Evolutionary conservation across 2,888 invertebrate genomes (phyloP), one percentile per base, ranked within the genome.

Genomic region (Cylloceria caligata): DNA sequence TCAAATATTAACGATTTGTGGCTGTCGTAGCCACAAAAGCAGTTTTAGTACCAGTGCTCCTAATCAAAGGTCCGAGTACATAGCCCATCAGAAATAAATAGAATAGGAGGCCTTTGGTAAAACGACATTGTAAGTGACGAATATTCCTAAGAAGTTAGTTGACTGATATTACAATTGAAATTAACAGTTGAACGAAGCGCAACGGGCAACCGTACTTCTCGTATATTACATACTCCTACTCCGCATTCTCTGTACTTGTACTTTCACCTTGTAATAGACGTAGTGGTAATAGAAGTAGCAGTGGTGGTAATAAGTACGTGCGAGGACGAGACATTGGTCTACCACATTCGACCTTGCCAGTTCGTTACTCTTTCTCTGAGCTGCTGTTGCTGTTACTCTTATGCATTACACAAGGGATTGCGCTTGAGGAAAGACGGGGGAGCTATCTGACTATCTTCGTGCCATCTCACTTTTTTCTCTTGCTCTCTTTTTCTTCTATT

Each of bases 291-390:
- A 55, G 68, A 60, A 30, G 16, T 55, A 11, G 24, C 11, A 21
- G 81, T 55, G 49, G 74, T 69, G 19, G 81, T 73, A 72, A 77
- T 47, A 69, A 69, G 73, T 74, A 69, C 45, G 74, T 73, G 68
- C 73, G 87, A 89, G 89, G 87, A 90, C 90, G 90, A 92, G 92
- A 92, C 92, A 91, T 92, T 92, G 92, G 91, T 90, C 90, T 90
- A 90, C 91, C 91, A 89, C 89, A 89, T 90, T 91, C 91, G 92
- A 91, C 92, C 92, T 92, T 91, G 91, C 90, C 91, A 91, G 91
- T 92, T 92, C 92, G 91, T 92, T 92, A 91, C 92, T 91, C 92
- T 90, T 90, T 90, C 91, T 85, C 85, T 49, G 83, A 84, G 84
- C 87, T 87, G 45, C 64, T 21, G 45, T 87, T 89, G 84, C 87